A percentile compares a stretch with the other conserved stretches of the same genome.
phyloP scores from a whole-genome alignment of 2,888 invertebrate species.

The Tipula unca region DNA sequence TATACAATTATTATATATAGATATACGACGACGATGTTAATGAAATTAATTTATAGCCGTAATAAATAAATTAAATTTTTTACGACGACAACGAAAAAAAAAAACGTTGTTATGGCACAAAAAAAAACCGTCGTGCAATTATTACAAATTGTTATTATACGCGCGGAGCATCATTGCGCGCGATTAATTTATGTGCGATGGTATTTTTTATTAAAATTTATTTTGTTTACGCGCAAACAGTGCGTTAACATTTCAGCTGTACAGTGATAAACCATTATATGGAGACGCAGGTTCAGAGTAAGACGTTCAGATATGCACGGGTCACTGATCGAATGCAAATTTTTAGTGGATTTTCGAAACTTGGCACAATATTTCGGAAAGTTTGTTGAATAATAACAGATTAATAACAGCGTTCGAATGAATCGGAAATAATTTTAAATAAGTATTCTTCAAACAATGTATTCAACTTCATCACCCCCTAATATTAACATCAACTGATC shows the following conservation, averaged over 20 bases:
- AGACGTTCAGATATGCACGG: not conserved
- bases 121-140: not conserved
- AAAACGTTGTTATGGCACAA: not conserved
- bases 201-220: not conserved
- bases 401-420: not conserved
- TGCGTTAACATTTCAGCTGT: not conserved
- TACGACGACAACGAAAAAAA: not conserved
- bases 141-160: constrained; percentile 2
- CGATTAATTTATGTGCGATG: not conserved
- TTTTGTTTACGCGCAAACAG: not conserved
- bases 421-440: not conserved
- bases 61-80: not conserved
- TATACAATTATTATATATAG: not conserved
- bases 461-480: too few relatives aligned
- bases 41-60: not conserved
- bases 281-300: not conserved
- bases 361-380: not conserved
- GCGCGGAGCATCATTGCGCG: not conserved
- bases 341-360: not conserved
- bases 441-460: not conserved
- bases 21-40: not conserved
- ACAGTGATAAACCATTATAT: not conserved
- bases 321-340: not conserved
- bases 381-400: not conserved
- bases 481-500: too few relatives aligned